Evolutionary conservation across 2,888 invertebrate species (phyloP), one percentile per base, ranked within the genome.

Genomic region (Lingula anatina): DNA sequence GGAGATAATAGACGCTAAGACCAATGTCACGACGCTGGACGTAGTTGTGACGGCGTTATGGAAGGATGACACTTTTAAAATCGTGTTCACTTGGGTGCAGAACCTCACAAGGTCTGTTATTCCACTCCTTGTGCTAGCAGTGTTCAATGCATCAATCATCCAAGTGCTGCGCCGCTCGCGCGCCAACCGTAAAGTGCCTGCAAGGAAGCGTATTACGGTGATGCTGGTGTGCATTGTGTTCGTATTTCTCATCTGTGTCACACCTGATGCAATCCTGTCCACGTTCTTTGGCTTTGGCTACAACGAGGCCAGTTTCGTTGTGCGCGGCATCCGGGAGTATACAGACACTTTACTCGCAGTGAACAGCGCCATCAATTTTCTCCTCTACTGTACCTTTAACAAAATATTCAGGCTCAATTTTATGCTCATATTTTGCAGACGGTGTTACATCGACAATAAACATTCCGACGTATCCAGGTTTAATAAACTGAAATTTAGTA

Each of bases 261-360:
- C 69, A 40, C 76, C 76, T 0, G 76, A 76, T 50, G 73, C 75
- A 39, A 61, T 75, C 31, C 64, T 76, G 68, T 75, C 75, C 1
- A 67, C 69, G 44, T n/a, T n/a, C n/a, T 72, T 73, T 46, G 70
- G 70, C 9, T 70, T 70, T 43, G 76, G 76, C 2, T 76, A 76
- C 54, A 62, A 61, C 12, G 75, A 75, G 36, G 71, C 70, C 42
- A 57, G 62, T 48, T 70, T 62, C 54, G 51, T 70, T 28, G 66
- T 73, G 4, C 66, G 64, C 46, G 74, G 71, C 4, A 64, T 75
- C 5, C 57, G 75, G 4, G 75, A 75, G 54, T 70, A 75, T 28
- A 73, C 74, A 1, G 75, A 75, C 54, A 63, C 68, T n/a, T 55
- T 75, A 2, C 52, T 75, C 35, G 67, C 65, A 2, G 61, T 73